These are phyloP conservation scores for Parnassius mnemosyne DNA, from an alignment of 2,888 invertebrate species.

Conservation along the genomic window DNA sequence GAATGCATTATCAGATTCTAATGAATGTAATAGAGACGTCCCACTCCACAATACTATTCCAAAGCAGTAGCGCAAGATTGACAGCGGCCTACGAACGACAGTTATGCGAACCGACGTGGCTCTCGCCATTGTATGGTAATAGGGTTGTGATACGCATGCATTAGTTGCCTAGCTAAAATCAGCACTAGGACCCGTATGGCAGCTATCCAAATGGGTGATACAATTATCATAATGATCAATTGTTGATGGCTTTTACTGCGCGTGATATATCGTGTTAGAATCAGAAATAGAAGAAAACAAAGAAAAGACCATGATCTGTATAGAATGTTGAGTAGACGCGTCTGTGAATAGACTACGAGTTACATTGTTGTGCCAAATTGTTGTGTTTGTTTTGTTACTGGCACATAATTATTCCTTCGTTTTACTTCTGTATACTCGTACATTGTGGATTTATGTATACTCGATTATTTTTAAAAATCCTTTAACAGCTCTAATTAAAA, in stretches of 20 bases:
- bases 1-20: slow-evolving; percentile 11
- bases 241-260: slow-evolving; percentile 16
- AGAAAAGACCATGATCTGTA: neutral
- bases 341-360: neutral
- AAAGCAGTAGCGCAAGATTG: slow-evolving; percentile 40
- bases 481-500: too few relatives aligned
- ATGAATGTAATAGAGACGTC: slow-evolving; percentile 20
- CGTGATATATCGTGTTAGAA: neutral
- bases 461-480: too few relatives aligned
- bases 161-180: slow-evolving; percentile 22
- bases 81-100: slow-evolving; percentile 35
- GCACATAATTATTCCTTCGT: too few relatives aligned
- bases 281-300: neutral
- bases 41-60: slow-evolving; percentile 37
- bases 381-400: too few relatives aligned
- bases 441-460: too few relatives aligned
- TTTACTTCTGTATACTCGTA: too few relatives aligned
- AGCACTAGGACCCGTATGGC: slow-evolving; percentile 11
- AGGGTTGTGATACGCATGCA: slow-evolving; percentile 34
- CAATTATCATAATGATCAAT: slow-evolving; percentile 26
- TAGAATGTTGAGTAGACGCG: too few relatives aligned
- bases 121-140: slow-evolving; percentile 40
- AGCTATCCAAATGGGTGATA: slow-evolving; percentile 16
- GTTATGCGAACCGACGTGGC: slow-evolving; percentile 30
- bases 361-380: too few relatives aligned